These are phyloP conservation scores for Minunthozetes semirufus DNA, from an alignment of 2,888 invertebrate species.

Conservation along the genomic window DNA sequence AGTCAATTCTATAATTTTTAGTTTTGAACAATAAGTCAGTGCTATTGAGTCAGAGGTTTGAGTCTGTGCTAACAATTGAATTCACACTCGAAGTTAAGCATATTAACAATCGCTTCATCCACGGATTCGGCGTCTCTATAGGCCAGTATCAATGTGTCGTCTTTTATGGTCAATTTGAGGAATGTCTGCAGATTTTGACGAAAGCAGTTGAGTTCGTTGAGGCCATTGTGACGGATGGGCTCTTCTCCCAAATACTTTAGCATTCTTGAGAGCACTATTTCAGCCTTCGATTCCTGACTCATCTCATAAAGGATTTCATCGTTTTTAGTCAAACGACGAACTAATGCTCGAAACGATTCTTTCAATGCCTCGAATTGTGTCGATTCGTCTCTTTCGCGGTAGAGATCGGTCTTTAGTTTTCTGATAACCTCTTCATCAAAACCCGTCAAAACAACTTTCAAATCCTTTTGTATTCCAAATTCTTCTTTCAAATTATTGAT, in stretches of 20 bases:
- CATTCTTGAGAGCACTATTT: conserved; percentile 24
- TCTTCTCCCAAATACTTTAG: conserved; percentile 33
- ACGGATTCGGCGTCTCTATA: conserved; percentile 24
- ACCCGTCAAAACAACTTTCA: conserved; percentile 11
- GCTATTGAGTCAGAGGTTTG: neutral
- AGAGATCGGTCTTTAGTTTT: conserved; percentile 20
- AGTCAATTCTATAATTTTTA: neutral
- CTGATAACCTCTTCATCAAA: conserved; percentile 5
- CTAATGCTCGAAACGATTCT: conserved; percentile 16
- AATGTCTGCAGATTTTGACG: conserved; percentile 31
- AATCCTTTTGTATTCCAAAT: conserved; percentile 10
- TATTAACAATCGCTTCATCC: conserved; percentile 32
- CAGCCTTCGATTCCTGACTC: conserved; percentile 16
- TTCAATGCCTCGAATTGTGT: conserved; percentile 15
- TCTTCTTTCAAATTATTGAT: conserved; percentile 6
- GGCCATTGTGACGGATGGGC: neutral
- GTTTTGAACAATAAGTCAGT: neutral
- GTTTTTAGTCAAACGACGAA: conserved; percentile 20
- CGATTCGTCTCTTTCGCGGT: conserved; percentile 8
- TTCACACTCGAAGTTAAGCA: conserved; percentile 27
- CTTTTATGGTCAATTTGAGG: conserved; percentile 27
- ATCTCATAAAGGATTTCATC: conserved; percentile 20
- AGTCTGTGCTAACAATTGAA: conserved; percentile 55
- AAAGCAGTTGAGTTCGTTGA: conserved; percentile 27
- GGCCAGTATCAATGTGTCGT: conserved; percentile 31